Conservation (phyloP, 2,113 vertebrate genomes). For the Cathartes aura region DNA sequence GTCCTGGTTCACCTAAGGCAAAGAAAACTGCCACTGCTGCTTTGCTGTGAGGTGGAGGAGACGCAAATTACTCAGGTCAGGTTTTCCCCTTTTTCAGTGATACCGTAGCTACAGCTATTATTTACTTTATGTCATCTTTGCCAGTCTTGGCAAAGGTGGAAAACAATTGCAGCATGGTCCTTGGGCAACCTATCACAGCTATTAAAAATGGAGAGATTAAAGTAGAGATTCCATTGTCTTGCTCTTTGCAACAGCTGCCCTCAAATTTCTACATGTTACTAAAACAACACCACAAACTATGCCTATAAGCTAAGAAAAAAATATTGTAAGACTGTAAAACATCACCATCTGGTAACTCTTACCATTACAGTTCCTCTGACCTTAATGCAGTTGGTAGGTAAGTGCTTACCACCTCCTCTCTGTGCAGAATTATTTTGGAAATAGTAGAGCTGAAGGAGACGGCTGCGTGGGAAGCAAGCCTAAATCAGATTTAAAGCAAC, state of each 20-base stretch:
- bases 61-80: neutral
- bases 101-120: neutral
- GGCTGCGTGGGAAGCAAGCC: neutral
- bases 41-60: neutral
- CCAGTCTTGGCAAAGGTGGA: neutral
- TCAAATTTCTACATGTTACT: neutral
- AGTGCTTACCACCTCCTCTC: neutral
- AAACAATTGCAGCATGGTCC: neutral
- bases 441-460: neutral
- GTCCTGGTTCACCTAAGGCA: neutral
- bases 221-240: neutral
- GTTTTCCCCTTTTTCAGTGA: neutral
- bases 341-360: neutral
- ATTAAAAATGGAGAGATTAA: rapidly evolving
- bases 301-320: neutral
- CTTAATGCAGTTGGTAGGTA: neutral
- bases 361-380: neutral
- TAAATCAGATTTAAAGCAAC: conserved; percentile 23
- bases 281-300: neutral
- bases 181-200: neutral
- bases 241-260: neutral
- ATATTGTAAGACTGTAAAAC: neutral
- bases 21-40: neutral
- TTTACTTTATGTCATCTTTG: neutral
- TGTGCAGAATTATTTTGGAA: neutral